Base-by-base conservation (phyloP, 1,140 invertebrate genomes). In the Anastrepha ludens region DNA sequence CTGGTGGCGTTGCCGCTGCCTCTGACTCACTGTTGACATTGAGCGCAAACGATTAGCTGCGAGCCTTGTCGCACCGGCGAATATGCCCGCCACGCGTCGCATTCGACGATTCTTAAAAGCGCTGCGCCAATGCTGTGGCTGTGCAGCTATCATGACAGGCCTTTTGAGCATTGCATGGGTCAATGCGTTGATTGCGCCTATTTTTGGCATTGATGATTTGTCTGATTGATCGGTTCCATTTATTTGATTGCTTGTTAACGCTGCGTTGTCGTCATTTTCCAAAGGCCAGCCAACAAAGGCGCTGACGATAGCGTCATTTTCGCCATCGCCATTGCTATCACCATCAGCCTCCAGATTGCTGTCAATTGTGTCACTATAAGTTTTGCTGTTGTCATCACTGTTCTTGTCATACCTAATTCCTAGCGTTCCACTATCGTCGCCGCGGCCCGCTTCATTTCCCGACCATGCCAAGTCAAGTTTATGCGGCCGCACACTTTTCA, bases 191-290 rank as follows among this genome's bases (percentile, higher is more conserved):
- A 11, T 7, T 55, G 70, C 59, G 15, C 20, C 85, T 89, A 88
- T 88, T 81, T 87, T 8, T 91, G 91, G 91, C 90, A 91, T 89
- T 92, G 91, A 92, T 90, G 90, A 88, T 89, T 90, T 91, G 91
- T 90, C 91, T 92, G 91, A 91, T 92, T 90, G 91, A 92, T 92
- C 89, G 91, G 89, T 89, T 85, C 90, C 89, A 92, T 92, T 92
- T 41, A 11, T 8, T 67, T 5, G 29, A 20, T 41, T 0, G 6
- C 3, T 41, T 67, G 17, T 47, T n/a, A 74, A 13, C 9, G 41
- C 41, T 15, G 17, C 55, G 50, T 85, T 59, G 15, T 17, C 29
- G 29, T 29, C 29, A 29, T 29, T 29, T 29, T 29, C 2, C 41
- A 20, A 6, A 11, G 13, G 20, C 29, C 65, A 41, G 50, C 11